These are phyloP conservation scores for Drosophila ohnishii DNA, from an alignment of 1,140 invertebrate species.

Conservation along the genomic window DNA sequence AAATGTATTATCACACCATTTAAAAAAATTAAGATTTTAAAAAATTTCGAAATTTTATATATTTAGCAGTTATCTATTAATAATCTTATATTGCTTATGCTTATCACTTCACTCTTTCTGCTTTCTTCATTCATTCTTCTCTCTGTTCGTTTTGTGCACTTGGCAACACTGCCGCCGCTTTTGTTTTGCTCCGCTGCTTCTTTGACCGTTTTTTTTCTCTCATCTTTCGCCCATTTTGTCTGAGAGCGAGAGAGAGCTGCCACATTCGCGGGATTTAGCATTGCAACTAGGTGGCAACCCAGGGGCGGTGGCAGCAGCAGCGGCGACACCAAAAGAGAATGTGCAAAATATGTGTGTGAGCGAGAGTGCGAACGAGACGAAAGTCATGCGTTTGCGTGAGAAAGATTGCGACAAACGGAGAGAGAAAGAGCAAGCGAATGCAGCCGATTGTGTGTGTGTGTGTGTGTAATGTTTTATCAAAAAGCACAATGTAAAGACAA, in stretches of 20 bases:
- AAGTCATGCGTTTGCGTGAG: slow-evolving; percentile 26
- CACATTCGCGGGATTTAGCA: slow-evolving; percentile 23
- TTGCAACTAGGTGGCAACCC: slow-evolving; percentile 66
- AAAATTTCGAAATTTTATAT: not conserved
- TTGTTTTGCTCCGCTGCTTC: slow-evolving; percentile 74
- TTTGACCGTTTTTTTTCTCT: slow-evolving; percentile 27
- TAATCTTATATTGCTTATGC: slow-evolving; percentile 1
- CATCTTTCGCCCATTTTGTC: slow-evolving; percentile 1
- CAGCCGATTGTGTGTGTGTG: slow-evolving; percentile 40
- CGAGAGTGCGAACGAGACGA: slow-evolving; percentile 31
- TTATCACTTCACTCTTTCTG: not conserved
- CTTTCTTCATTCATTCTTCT: no score
- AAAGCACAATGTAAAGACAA: slow-evolving; percentile 73
- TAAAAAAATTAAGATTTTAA: not conserved
- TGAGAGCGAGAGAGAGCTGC: slow-evolving; percentile 21
- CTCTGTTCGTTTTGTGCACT: slow-evolving; percentile 18
- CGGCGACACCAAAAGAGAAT: slow-evolving; percentile 43
- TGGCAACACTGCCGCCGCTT: slow-evolving; percentile 51
- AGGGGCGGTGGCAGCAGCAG: slow-evolving; percentile 28
- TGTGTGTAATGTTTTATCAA: slow-evolving; percentile 75
- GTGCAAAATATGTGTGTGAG: slow-evolving; percentile 39
- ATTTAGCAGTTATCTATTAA: not conserved
- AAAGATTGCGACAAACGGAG: slow-evolving; percentile 1
- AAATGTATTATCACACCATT: not conserved
- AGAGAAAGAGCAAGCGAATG: slow-evolving; percentile 28